Evolutionary conservation across 2,888 invertebrate genomes (phyloP).

Genomic region (Cyclophora albipunctata): DNA sequence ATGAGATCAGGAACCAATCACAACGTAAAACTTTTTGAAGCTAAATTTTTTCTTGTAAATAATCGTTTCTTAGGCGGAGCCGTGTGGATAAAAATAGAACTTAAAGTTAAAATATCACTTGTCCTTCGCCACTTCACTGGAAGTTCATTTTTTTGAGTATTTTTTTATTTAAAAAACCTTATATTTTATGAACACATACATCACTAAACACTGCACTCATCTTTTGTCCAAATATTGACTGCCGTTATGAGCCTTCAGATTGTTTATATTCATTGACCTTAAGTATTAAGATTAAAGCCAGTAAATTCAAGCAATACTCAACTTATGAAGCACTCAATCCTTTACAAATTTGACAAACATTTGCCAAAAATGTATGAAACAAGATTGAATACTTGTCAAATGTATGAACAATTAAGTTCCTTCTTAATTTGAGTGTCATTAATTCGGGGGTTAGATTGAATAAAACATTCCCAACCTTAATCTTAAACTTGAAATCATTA

Average conservation of each 20-base stretch:
- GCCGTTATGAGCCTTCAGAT: constrained; percentile 4
- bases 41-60: not conserved
- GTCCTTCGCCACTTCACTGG: constrained; percentile 57
- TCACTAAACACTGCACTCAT: constrained; percentile 32
- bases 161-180: constrained; percentile 25
- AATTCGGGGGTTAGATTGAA: too few relatives aligned
- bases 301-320: too few relatives aligned
- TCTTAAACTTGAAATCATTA: too few relatives aligned
- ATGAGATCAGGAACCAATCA: constrained; percentile 67
- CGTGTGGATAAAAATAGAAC: constrained; percentile 21
- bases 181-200: constrained; percentile 56
- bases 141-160: constrained; percentile 56
- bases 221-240: constrained; percentile 5
- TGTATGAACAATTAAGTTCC: too few relatives aligned
- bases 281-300: too few relatives aligned
- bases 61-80: constrained; percentile 60
- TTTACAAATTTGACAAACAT: too few relatives aligned
- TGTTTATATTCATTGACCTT: too few relatives aligned
- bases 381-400: too few relatives aligned
- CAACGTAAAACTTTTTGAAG: constrained; percentile 11
- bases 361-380: too few relatives aligned
- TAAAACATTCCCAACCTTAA: too few relatives aligned
- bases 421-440: too few relatives aligned
- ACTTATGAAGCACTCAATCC: too few relatives aligned
- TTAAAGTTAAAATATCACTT: constrained; percentile 59